These are phyloP conservation scores for Avahi laniger DNA, from an alignment of 2,797 vertebrate species.

Conservation along the genomic window DNA sequence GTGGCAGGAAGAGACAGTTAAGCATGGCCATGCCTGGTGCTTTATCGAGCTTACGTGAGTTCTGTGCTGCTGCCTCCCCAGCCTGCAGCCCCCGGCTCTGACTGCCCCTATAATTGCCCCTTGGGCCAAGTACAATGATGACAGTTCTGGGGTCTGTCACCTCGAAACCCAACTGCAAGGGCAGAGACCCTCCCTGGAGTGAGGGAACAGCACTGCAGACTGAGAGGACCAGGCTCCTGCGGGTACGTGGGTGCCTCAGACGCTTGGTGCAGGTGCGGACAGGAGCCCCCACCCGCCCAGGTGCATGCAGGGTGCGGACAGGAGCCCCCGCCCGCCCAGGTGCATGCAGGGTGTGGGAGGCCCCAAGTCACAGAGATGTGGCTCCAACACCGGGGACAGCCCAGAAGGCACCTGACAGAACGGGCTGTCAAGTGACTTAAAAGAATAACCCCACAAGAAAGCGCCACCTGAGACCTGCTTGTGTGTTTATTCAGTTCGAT, in stretches of 20 bases:
- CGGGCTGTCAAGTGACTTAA: fast-evolving
- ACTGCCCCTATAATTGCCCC: neutral
- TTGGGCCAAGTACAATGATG: neutral
- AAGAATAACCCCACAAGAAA: fast-evolving
- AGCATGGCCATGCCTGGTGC: fast-evolving
- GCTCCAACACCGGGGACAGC: too few relatives aligned
- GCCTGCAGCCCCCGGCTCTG: neutral
- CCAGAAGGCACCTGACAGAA: neutral
- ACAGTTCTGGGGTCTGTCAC: neutral
- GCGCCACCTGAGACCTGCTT: fast-evolving
- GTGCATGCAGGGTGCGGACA: neutral
- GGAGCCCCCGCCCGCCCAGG: too few relatives aligned
- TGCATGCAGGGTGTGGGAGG: neutral
- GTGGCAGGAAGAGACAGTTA: neutral
- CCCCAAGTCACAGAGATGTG: fast-evolving
- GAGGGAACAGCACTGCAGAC: too few relatives aligned
- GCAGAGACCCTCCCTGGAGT: neutral
- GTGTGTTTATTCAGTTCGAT: neutral
- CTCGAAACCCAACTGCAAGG: neutral
- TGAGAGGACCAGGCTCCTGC: neutral
- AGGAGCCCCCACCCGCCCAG: too few relatives aligned
- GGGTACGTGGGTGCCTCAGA: too few relatives aligned
- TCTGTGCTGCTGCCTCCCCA: fast-evolving
- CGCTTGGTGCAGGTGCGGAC: too few relatives aligned
- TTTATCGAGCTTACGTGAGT: fast-evolving